These are phyloP conservation scores for Gnathonemus echidnorhynchus DNA, from an alignment of 2,113 vertebrate genomes.

Conservation along the genomic window DNA sequence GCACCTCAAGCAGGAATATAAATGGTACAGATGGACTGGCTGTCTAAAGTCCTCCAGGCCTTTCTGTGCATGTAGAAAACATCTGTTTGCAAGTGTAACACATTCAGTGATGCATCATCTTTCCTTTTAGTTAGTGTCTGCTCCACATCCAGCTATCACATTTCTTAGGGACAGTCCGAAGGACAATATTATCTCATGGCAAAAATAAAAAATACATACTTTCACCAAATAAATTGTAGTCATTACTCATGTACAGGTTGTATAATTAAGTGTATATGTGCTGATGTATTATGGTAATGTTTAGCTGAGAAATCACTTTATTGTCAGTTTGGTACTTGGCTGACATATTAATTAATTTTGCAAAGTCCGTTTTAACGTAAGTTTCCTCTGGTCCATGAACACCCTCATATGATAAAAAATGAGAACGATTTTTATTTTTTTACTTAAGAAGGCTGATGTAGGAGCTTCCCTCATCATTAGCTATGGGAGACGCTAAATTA, in stretches of 20 bases:
- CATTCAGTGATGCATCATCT: background rate
- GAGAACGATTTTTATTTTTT: background rate
- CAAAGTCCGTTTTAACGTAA: background rate
- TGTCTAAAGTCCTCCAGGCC: background rate
- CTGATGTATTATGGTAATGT: background rate
- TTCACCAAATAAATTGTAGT: background rate
- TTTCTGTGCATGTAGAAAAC: background rate
- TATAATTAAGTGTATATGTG: background rate
- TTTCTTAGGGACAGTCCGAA: background rate
- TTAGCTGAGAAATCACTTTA: background rate
- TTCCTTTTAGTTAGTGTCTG: background rate
- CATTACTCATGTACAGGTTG: background rate
- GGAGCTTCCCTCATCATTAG: background rate
- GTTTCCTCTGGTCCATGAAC: background rate
- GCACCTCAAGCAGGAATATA: background rate
- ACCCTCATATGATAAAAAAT: background rate
- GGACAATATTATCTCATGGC: background rate
- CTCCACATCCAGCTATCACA: background rate
- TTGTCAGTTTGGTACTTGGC: background rate
- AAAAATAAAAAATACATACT: background rate
- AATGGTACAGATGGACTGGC: background rate
- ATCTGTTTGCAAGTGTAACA: background rate
- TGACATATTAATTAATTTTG: background rate
- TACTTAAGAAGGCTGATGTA: background rate
- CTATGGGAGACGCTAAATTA: background rate